These are phyloP conservation scores for Polietes domitor DNA, from an alignment of 2,888 invertebrate genomes.

Conservation along the genomic window DNA sequence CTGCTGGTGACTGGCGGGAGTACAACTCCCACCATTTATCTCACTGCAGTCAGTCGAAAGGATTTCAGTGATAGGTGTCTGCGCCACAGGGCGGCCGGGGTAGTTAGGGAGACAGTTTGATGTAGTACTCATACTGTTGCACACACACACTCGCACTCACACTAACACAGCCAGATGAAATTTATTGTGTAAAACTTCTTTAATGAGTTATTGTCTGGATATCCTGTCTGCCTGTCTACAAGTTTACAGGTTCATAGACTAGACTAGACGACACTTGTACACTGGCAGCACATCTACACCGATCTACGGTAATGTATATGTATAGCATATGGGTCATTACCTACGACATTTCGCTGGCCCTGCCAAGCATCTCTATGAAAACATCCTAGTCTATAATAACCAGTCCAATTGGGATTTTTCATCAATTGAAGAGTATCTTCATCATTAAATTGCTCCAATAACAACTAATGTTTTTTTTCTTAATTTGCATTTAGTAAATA, in stretches of 20 bases:
- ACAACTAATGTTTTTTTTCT: too few species aligned
- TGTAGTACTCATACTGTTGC: constrained; percentile 41
- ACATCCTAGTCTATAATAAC: too few species aligned
- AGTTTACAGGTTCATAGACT: constrained; percentile 53
- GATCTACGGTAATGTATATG: not conserved
- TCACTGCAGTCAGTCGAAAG: constrained; percentile 25
- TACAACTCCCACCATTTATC: not conserved
- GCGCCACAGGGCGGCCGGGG: constrained; percentile 1
- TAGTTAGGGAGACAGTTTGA: constrained; percentile 42
- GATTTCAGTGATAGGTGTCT: not conserved
- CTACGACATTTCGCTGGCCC: too few species aligned
- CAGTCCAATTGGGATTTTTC: too few species aligned
- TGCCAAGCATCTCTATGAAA: too few species aligned
- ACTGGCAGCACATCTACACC: constrained; percentile 21
- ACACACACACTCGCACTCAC: constrained; percentile 18
- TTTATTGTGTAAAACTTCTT: constrained; percentile 53
- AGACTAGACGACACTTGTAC: constrained; percentile 21
- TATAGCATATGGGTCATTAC: not conserved
- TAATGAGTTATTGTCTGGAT: constrained; percentile 64
- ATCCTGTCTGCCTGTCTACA: constrained; percentile 61
- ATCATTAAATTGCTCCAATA: too few species aligned
- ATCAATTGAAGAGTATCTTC: too few species aligned
- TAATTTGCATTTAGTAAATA: too few species aligned
- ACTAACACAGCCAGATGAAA: constrained; percentile 17
- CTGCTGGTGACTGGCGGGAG: not conserved